Evolutionary conservation across 1,140 invertebrate genomes (phyloP).

Genomic region (Drosophila albomicans): DNA sequence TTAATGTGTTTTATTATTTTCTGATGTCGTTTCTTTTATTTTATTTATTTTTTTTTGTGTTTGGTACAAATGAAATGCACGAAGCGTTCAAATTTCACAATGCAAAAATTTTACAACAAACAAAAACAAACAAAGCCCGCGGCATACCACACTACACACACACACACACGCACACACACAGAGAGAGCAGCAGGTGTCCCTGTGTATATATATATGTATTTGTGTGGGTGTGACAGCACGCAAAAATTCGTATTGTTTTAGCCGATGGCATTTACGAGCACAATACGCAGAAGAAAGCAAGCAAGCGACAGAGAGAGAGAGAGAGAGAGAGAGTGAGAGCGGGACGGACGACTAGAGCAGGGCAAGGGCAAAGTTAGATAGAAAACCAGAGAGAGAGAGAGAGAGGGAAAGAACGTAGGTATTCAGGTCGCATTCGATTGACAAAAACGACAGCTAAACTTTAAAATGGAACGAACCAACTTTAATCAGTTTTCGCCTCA

Average conservation of each 20-base stretch:
- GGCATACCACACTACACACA: not conserved
- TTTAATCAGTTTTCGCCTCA: constrained; percentile 3
- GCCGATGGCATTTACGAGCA: constrained; percentile 16
- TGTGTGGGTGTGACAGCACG: constrained; percentile 38
- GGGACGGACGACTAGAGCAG: not conserved
- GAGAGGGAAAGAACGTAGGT: not conserved
- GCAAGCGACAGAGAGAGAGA: not conserved
- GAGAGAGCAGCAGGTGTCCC: not conserved
- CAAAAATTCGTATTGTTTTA: constrained; percentile 47
- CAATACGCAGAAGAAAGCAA: constrained; percentile 23
- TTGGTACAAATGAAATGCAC: constrained; percentile 29
- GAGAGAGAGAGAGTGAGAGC: not conserved
- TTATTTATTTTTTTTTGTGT: constrained; percentile 48
- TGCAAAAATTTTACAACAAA: constrained; percentile 31
- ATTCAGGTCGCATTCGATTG: constrained; percentile 7
- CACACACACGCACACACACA: too few relatives aligned
- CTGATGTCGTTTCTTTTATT: constrained; percentile 44
- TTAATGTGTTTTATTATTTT: constrained; percentile 21
- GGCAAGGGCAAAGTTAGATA: not conserved
- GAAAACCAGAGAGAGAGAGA: not conserved
- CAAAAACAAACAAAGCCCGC: constrained; percentile 18
- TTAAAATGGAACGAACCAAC: not conserved
- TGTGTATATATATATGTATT: constrained; percentile 1
- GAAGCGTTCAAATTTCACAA: constrained; percentile 43
- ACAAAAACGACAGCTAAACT: not conserved